Evolutionary conservation across 2,113 vertebrate genomes (phyloP).

Genomic region (Coturnix japonica): DNA sequence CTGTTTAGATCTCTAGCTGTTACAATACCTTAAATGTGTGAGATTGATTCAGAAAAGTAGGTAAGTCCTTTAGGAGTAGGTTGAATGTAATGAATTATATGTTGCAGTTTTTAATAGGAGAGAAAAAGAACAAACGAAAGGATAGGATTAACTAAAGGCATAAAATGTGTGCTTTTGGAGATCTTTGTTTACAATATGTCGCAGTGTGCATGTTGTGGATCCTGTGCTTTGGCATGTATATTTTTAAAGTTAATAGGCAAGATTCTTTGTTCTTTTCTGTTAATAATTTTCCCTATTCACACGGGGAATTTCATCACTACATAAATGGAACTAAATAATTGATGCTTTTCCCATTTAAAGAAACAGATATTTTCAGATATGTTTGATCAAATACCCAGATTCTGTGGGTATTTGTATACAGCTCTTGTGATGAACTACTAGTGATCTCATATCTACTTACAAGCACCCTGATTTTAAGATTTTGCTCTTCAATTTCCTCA

Average conservation of each 20-base stretch:
- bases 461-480: background rate
- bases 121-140: background rate
- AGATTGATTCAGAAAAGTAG: background rate
- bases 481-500: background rate
- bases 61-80: background rate
- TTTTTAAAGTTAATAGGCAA: background rate
- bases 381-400: background rate
- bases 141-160: background rate
- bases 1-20: fast-evolving
- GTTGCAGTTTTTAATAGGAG: background rate
- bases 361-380: background rate
- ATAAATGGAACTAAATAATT: background rate
- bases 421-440: background rate
- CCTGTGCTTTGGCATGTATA: background rate
- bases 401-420: background rate
- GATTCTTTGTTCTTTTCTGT: background rate
- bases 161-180: background rate
- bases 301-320: background rate
- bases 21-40: background rate
- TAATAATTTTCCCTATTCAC: background rate
- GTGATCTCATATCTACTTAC: background rate
- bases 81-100: background rate
- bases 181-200: background rate
- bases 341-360: background rate
- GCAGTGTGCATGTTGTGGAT: background rate